phyloP scores from a whole-genome alignment of 2,113 vertebrate species.

The Tympanuchus pallidicinctus region DNA sequence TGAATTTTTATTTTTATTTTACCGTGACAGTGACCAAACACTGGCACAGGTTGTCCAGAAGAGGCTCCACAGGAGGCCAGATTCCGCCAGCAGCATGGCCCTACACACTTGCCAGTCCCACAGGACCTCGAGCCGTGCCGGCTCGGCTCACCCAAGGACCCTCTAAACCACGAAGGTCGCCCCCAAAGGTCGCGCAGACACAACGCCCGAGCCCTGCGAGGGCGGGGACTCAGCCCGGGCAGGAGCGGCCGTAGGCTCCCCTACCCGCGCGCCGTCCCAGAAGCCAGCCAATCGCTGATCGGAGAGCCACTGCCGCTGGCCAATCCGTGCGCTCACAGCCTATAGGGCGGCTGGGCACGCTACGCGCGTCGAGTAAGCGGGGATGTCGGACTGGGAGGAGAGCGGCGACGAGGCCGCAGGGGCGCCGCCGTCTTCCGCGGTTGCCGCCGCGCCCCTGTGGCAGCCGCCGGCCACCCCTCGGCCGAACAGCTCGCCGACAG shows the following conservation, averaged over 20 bases:
- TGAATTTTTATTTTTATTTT: background rate
- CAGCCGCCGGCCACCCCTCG: background rate
- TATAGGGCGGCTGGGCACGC: accelerated
- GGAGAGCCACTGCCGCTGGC: background rate
- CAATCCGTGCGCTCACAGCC: background rate
- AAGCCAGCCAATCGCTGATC: slow-evolving; percentile 17
- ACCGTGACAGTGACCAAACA: no score
- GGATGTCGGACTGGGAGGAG: slow-evolving; percentile 80
- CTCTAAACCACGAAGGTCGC: background rate
- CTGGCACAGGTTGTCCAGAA: background rate
- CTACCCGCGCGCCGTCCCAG: accelerated
- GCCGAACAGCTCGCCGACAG: background rate
- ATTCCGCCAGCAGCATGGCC: accelerated
- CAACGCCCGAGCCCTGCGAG: background rate
- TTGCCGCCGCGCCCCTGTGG: background rate
- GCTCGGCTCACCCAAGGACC: no score
- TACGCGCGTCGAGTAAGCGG: accelerated
- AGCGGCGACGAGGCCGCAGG: background rate
- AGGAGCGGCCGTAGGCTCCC: accelerated
- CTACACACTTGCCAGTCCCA: background rate
- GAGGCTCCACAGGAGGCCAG: no score
- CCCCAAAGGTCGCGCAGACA: background rate
- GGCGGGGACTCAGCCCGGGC: background rate
- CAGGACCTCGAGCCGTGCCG: background rate
- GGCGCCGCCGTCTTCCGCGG: accelerated